Evolutionary conservation across 2,113 vertebrate genomes (phyloP).

Genomic region (Rhynchomys soricoides): DNA sequence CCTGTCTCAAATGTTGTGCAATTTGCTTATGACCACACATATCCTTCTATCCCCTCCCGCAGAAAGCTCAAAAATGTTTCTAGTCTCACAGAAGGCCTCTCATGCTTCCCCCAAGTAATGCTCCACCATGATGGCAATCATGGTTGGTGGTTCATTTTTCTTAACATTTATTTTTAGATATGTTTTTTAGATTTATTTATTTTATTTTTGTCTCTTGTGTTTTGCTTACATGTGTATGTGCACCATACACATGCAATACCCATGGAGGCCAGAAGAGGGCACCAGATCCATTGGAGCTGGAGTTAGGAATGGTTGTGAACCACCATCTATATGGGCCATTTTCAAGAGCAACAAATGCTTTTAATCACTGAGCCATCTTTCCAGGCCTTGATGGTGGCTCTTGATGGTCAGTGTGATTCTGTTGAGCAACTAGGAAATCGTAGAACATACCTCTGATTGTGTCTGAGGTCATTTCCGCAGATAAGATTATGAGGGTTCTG

Average conservation of each 20-base stretch:
- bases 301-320: not conserved
- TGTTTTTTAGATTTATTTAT: not conserved
- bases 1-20: not conserved
- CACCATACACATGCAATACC: not conserved
- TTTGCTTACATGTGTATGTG: not conserved
- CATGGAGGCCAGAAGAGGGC: not conserved
- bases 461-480: not conserved
- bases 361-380: not conserved
- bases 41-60: not conserved
- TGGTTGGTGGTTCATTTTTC: not conserved
- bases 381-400: not conserved
- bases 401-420: not conserved
- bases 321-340: not conserved
- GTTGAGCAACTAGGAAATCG: not conserved
- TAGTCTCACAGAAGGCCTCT: not conserved
- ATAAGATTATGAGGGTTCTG: not conserved
- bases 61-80: not conserved
- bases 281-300: not conserved
- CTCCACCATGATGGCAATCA: not conserved
- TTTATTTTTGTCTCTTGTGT: not conserved
- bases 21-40: not conserved
- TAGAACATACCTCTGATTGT: not conserved
- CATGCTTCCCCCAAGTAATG: not conserved
- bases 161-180: not conserved
- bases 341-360: not conserved